phyloP scores from a whole-genome alignment of 2,113 vertebrate genomes.

The Macheiramphus alcinus region DNA sequence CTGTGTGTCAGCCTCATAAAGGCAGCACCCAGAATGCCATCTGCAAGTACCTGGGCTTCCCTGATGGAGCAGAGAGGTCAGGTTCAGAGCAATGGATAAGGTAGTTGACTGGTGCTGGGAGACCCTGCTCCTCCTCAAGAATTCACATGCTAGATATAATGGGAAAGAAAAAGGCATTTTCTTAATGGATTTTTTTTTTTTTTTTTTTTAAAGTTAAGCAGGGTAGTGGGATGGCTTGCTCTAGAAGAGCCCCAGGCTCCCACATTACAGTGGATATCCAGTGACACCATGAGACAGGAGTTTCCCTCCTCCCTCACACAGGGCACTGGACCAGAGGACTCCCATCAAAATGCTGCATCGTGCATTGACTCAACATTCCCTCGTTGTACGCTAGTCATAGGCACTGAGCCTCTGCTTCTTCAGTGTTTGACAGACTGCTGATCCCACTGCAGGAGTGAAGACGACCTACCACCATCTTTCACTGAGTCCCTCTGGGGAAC shows the following conservation, averaged over 20 bases:
- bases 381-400: not conserved
- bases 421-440: not conserved
- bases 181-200: not conserved
- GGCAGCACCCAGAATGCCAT: conserved; percentile 9
- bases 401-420: not conserved
- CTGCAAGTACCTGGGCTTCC: conserved; percentile 1
- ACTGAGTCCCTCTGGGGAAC: not conserved
- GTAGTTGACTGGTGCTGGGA: not conserved
- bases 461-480: not conserved
- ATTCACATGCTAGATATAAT: not conserved
- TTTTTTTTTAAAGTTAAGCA: not conserved
- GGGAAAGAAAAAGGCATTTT: not conserved
- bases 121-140: not conserved
- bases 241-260: not conserved
- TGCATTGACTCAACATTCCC: not conserved
- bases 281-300: not conserved
- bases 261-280: not conserved
- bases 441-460: not conserved
- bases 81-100: not conserved
- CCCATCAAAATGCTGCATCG: not conserved
- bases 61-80: not conserved
- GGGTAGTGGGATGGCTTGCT: not conserved
- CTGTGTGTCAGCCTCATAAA: not conserved
- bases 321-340: not conserved
- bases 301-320: not conserved